Evolutionary conservation across 2,888 invertebrate species (phyloP).

Genomic region (Chymomyza amoena): DNA sequence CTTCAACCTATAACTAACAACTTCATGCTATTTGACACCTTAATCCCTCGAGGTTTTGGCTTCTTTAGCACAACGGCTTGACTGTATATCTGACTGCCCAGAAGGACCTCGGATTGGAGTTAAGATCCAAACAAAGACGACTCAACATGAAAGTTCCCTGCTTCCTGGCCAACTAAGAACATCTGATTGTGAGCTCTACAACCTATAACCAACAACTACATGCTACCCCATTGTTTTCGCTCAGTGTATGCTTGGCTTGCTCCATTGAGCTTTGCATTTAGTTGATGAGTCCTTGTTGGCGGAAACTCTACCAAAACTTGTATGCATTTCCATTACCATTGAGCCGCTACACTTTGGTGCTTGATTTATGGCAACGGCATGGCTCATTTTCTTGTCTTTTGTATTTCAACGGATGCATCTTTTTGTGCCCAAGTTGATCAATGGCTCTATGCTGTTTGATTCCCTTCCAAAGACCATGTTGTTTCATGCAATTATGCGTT

Average conservation of each 20-base stretch:
- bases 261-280: constrained; percentile 52
- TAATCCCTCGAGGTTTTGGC: too few species aligned
- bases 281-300: constrained; percentile 54
- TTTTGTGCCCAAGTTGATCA: constrained; percentile 53
- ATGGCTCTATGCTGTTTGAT: constrained; percentile 25
- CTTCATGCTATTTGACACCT: too few species aligned
- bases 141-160: too few species aligned
- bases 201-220: too few species aligned
- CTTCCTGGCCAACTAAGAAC: too few species aligned
- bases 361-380: constrained; percentile 51
- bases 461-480: constrained; percentile 21
- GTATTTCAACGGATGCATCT: constrained; percentile 38
- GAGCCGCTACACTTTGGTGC: neutral
- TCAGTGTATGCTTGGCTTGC: neutral
- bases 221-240: neutral
- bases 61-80: too few species aligned
- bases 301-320: neutral
- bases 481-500: constrained; percentile 55
- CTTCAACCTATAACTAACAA: too few species aligned
- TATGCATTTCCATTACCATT: neutral
- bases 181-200: too few species aligned
- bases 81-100: too few species aligned
- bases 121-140: too few species aligned
- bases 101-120: too few species aligned
- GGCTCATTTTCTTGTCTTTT: constrained; percentile 44